phyloP scores from a whole-genome alignment of 2,113 vertebrate genomes.

The Ascaphus truei region DNA sequence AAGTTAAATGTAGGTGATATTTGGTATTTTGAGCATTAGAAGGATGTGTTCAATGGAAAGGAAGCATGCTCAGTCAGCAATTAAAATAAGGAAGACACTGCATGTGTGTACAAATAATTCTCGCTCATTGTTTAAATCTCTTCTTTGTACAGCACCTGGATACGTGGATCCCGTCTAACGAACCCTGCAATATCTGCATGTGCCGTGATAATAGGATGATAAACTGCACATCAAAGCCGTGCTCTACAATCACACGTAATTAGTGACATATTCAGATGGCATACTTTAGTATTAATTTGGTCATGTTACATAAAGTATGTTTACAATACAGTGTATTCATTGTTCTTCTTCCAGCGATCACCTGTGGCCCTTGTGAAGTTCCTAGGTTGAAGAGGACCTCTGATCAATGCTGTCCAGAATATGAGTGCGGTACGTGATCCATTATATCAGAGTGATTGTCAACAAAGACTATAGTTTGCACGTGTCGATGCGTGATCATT shows the following conservation, averaged over 20 bases:
- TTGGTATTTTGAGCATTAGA: no score
- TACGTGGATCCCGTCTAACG: slow-evolving; percentile 76
- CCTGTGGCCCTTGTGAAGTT: slow-evolving; percentile 80
- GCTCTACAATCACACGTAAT: slow-evolving; percentile 71
- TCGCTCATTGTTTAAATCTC: background rate
- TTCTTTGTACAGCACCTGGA: slow-evolving; percentile 70
- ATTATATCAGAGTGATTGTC: no score
- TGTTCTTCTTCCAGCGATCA: slow-evolving; percentile 58
- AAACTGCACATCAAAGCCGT: slow-evolving; percentile 79
- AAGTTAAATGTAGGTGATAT: no score
- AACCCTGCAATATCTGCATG: slow-evolving; percentile 83
- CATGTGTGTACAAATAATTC: no score
- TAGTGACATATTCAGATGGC: background rate
- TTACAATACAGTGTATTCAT: background rate
- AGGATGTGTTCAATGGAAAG: no score
- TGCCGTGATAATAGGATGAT: slow-evolving; percentile 76
- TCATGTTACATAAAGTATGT: background rate
- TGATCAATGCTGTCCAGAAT: slow-evolving; percentile 78
- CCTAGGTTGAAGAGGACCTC: slow-evolving; percentile 61
- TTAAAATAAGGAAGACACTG: no score
- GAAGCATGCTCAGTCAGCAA: no score
- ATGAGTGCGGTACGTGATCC: slow-evolving; percentile 80
- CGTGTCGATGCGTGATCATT: background rate
- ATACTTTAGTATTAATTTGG: background rate
- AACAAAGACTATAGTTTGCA: background rate